phyloP scores from a whole-genome alignment of 1,140 invertebrate species.

The Bombus superbus region DNA sequence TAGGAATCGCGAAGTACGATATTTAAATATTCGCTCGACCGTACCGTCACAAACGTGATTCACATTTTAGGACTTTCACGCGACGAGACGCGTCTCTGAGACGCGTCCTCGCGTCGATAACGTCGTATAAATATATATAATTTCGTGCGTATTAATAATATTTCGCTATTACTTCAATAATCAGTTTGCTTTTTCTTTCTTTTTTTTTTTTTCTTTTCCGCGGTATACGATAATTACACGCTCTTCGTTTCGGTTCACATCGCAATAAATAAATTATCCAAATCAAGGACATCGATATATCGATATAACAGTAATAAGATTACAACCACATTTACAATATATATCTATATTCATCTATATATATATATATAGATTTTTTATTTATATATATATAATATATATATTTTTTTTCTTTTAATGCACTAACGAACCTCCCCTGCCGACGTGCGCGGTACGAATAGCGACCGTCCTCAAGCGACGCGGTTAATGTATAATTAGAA shows the following conservation, averaged over 20 bases:
- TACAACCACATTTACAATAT: constrained; percentile 75
- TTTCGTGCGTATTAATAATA: constrained; percentile 74
- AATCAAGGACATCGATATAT: constrained; percentile 72
- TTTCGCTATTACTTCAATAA: constrained; percentile 60
- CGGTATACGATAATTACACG: constrained; percentile 71
- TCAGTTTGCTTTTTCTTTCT: constrained; percentile 27
- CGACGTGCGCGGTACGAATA: constrained; percentile 56
- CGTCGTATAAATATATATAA: constrained; percentile 68
- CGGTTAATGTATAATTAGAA: constrained; percentile 65
- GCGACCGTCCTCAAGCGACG: constrained; percentile 57
- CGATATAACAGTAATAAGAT: constrained; percentile 71
- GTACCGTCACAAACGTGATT: constrained; percentile 35
- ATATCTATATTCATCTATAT: constrained; percentile 65
- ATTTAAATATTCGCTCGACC: constrained; percentile 66
- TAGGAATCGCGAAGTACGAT: constrained; percentile 56
- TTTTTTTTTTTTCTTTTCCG: neutral
- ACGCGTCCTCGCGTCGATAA: constrained; percentile 41
- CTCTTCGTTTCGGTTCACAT: constrained; percentile 65
- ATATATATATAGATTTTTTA: constrained; percentile 51
- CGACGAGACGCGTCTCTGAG: constrained; percentile 22
- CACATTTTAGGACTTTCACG: constrained; percentile 61
- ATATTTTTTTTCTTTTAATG: constrained; percentile 58
- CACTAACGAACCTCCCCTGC: constrained; percentile 64
- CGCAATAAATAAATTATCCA: constrained; percentile 80
- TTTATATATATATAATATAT: constrained; percentile 69